These are phyloP conservation scores for Montipora efflorescens DNA, from an alignment of 64 coral and sea anemone genomes.

Conservation along the genomic window DNA sequence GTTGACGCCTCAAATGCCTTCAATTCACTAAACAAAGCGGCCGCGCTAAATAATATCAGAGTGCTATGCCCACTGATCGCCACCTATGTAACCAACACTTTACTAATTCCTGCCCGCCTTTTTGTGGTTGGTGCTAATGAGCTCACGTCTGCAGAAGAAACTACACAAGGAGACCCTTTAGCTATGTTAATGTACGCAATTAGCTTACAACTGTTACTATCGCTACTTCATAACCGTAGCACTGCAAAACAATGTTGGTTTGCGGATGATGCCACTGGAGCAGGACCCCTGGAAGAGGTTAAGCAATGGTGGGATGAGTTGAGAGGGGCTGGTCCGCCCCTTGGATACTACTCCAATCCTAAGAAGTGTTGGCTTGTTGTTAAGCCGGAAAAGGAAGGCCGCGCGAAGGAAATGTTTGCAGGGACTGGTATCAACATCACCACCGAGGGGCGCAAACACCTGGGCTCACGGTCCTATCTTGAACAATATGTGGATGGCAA, in stretches of 20 bases:
- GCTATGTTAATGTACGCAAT: no score
- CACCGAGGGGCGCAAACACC: slow-evolving; percentile 9
- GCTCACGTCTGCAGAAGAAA: no score
- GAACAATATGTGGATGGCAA: not conserved
- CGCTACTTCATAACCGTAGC: not conserved
- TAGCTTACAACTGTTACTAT: no score
- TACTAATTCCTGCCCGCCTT: accelerated
- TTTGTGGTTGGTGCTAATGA: no score
- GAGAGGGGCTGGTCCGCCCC: not conserved
- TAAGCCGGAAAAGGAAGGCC: slow-evolving; percentile 10
- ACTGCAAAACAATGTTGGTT: slow-evolving; percentile 3
- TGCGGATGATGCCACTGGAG: slow-evolving; percentile 1
- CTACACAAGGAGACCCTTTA: no score
- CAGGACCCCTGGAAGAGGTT: not conserved
- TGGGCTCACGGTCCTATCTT: not conserved
- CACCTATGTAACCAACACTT: no score
- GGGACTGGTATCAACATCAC: slow-evolving; percentile 24
- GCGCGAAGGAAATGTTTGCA: not conserved
- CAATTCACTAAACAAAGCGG: not conserved
- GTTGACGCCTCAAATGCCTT: not conserved
- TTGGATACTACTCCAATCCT: slow-evolving; percentile 16
- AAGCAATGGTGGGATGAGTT: slow-evolving; percentile 4
- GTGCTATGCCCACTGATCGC: no score
- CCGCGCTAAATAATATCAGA: no score
- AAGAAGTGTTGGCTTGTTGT: slow-evolving; percentile 49